phyloP scores from a whole-genome alignment of 1,140 invertebrate species.

The Zaprionus inermis region DNA sequence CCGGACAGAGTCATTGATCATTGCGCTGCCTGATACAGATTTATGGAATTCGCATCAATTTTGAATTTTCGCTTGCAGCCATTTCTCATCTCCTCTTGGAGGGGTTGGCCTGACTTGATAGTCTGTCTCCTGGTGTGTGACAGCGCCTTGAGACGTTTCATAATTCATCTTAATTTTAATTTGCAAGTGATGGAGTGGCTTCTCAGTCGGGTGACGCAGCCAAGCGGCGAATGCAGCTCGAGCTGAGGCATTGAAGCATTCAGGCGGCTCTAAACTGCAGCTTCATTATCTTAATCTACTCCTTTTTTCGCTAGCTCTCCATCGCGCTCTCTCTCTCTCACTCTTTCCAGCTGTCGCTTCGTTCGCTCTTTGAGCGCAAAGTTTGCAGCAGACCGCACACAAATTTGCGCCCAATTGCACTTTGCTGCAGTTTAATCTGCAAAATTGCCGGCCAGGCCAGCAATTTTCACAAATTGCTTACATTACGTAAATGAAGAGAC shows the following conservation, averaged over 20 bases:
- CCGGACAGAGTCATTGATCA: slow-evolving; percentile 74
- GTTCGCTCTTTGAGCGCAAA: slow-evolving; percentile 51
- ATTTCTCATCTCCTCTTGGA: slow-evolving; percentile 16
- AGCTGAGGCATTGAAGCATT: slow-evolving; percentile 29
- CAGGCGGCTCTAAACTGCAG: slow-evolving; percentile 63
- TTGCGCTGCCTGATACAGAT: slow-evolving; percentile 70
- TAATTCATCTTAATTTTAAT: slow-evolving; percentile 83
- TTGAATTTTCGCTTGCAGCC: slow-evolving; percentile 49
- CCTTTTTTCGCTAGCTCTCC: slow-evolving; percentile 41
- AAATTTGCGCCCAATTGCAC: slow-evolving; percentile 81
- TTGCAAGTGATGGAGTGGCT: slow-evolving; percentile 79
- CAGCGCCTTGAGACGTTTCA: slow-evolving; percentile 56
- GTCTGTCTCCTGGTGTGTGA: slow-evolving; percentile 49
- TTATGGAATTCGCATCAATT: slow-evolving; percentile 70
- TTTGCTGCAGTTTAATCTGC: slow-evolving; percentile 79
- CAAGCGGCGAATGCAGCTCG: slow-evolving; percentile 32
- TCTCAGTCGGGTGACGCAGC: slow-evolving; percentile 30
- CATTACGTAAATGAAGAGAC: slow-evolving; percentile 81
- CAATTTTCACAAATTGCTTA: slow-evolving; percentile 82
- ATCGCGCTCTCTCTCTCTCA: background rate
- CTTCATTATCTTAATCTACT: slow-evolving; percentile 82
- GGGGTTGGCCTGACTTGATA: slow-evolving; percentile 31
- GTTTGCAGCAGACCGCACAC: slow-evolving; percentile 66
- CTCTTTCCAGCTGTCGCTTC: background rate
- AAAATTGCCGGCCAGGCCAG: slow-evolving; percentile 69